phyloP scores from a whole-genome alignment of 2,888 invertebrate species.

The Eupithecia pulchellata region DNA sequence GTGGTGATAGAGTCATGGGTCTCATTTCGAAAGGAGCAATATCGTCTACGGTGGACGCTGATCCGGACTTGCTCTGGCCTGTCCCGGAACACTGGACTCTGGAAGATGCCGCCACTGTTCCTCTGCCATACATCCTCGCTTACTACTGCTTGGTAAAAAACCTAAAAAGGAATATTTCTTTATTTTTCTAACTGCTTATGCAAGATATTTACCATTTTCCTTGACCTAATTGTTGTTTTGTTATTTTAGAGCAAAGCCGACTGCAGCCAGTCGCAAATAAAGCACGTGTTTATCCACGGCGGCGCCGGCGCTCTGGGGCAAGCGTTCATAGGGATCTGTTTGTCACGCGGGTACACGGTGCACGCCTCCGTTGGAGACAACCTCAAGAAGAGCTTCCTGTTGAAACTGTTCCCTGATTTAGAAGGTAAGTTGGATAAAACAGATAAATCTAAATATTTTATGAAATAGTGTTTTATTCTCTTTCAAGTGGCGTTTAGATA shows the following conservation, averaged over 20 bases:
- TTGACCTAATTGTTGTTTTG: background rate
- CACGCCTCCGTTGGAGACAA: conserved; percentile 54
- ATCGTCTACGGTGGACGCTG: conserved; percentile 82
- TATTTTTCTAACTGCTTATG: background rate
- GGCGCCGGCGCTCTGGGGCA: conserved; percentile 61
- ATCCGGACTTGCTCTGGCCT: conserved; percentile 84
- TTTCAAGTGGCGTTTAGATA: too few species aligned
- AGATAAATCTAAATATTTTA: background rate
- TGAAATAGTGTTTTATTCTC: too few species aligned
- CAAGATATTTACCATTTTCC: background rate
- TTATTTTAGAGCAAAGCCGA: background rate
- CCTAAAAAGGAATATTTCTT: background rate
- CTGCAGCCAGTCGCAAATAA: background rate
- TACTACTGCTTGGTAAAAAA: conserved; percentile 56
- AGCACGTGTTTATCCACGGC: conserved; percentile 51
- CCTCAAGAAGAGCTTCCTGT: conserved; percentile 55
- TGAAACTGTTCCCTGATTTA: conserved; percentile 54
- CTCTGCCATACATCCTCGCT: conserved; percentile 81
- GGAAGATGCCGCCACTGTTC: conserved; percentile 90
- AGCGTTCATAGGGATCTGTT: conserved; percentile 56
- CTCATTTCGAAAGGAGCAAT: conserved; percentile 80
- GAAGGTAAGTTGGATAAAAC: conserved; percentile 43
- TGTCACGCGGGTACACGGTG: conserved; percentile 51
- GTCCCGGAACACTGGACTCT: conserved; percentile 88
- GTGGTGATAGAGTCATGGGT: conserved; percentile 87